phyloP scores from a whole-genome alignment of 2,888 invertebrate genomes.

The Abrostola tripartita region DNA sequence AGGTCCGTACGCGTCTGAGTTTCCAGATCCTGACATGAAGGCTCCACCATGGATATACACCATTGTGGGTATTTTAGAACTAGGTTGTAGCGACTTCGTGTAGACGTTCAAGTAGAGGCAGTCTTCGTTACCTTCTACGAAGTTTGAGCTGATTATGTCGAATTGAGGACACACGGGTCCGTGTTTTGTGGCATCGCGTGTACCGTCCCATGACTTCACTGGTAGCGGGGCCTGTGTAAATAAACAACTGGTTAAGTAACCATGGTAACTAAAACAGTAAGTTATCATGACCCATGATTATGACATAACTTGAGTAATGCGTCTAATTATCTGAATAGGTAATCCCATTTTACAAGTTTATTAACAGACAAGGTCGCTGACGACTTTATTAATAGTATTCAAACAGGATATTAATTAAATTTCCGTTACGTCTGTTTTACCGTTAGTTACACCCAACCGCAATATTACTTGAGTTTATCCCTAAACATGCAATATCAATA shows the following conservation, averaged over 20 bases:
- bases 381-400: too few species aligned
- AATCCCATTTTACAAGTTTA: too few species aligned
- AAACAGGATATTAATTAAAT: too few species aligned
- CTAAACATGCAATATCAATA: too few species aligned
- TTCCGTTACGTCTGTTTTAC: too few species aligned
- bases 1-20: conserved; percentile 71
- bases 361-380: too few species aligned
- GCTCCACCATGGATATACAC: conserved; percentile 81
- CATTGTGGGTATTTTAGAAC: conserved; percentile 74
- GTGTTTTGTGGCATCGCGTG: conserved; percentile 71
- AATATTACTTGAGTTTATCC: too few species aligned
- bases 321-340: too few species aligned
- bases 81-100: conserved; percentile 60
- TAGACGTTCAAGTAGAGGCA: conserved; percentile 77
- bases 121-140: conserved; percentile 71
- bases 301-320: too few species aligned
- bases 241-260: neutral
- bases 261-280: too few species aligned
- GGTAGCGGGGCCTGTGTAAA: conserved; percentile 70
- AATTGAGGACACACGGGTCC: conserved; percentile 75
- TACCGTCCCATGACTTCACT: conserved; percentile 68
- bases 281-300: too few species aligned
- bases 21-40: conserved; percentile 74
- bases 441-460: too few species aligned
- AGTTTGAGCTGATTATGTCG: conserved; percentile 59